phyloP scores from a whole-genome alignment of 2,888 invertebrate genomes.

The Hedychridium roseum region DNA sequence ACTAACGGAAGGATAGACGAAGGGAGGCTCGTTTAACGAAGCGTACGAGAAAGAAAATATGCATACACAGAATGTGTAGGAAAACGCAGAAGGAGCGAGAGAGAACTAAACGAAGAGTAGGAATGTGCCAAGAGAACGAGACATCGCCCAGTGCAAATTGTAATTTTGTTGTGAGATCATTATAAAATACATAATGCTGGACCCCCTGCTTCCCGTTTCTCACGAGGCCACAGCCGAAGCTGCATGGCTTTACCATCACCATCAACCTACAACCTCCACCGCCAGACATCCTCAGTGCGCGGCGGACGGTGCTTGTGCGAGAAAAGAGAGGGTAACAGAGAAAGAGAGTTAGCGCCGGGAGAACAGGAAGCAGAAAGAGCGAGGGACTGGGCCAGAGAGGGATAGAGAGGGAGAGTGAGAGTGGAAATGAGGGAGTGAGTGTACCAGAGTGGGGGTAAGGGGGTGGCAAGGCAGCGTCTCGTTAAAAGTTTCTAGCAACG shows the following conservation, averaged over 20 bases:
- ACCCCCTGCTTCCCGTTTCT: conserved; percentile 39
- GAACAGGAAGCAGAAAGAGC: conserved; percentile 13
- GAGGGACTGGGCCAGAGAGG: conserved; percentile 13
- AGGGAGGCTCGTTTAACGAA: conserved; percentile 1
- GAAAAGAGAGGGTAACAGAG: background rate
- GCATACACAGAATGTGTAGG: conserved; percentile 7
- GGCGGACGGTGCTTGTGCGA: conserved; percentile 20
- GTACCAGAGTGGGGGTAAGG: conserved; percentile 1
- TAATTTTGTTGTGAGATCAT: conserved; percentile 62
- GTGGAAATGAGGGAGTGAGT: background rate
- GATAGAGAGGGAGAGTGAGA: conserved; percentile 1
- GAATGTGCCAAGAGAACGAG: conserved; percentile 31
- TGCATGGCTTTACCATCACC: conserved; percentile 14
- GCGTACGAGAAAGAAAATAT: background rate
- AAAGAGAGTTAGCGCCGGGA: conserved; percentile 13
- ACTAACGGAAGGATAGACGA: conserved; percentile 11
- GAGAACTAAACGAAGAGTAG: conserved; percentile 37
- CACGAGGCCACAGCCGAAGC: conserved; percentile 15
- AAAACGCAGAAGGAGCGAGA: conserved; percentile 10
- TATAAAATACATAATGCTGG: conserved; percentile 62
- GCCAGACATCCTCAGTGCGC: conserved; percentile 3
- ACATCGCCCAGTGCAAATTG: conserved; percentile 57
- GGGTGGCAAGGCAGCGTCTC: conserved; percentile 53
- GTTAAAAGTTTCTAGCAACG: conserved; percentile 65
- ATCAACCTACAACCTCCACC: conserved; percentile 15